These are phyloP conservation scores for Xenentodon cancila DNA, from an alignment of 2,797 vertebrate genomes.

Conservation along the genomic window DNA sequence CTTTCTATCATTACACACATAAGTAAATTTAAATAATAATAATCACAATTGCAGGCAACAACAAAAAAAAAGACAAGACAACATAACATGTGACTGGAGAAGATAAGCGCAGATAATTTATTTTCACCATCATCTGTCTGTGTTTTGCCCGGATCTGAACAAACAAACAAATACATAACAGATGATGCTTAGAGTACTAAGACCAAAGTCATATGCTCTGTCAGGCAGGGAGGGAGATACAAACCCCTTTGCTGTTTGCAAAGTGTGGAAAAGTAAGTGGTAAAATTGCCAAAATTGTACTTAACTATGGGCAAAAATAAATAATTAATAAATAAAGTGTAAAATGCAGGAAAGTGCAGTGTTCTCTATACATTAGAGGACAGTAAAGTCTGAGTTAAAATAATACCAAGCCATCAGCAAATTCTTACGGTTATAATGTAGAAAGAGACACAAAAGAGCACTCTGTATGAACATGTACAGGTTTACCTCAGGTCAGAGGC, in stretches of 20 bases:
- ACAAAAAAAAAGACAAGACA: background rate
- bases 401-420: background rate
- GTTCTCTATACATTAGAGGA: background rate
- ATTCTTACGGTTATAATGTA: background rate
- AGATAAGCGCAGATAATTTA: conserved; percentile 38
- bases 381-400: background rate
- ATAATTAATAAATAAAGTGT: background rate
- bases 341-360: too few relatives aligned
- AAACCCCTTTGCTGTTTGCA: conserved; percentile 23
- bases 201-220: conserved; percentile 56
- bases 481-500: background rate
- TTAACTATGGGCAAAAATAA: conserved; percentile 6
- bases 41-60: background rate
- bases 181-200: conserved; percentile 8
- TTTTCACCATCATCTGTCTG: conserved; percentile 27
- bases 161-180: conserved; percentile 8
- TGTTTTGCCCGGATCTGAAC: conserved; percentile 22
- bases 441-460: background rate
- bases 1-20: too few relatives aligned
- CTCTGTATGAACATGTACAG: background rate
- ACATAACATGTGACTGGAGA: conserved; percentile 53
- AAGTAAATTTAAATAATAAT: too few relatives aligned
- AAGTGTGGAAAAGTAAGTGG: conserved; percentile 7
- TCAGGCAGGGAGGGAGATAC: conserved; percentile 23
- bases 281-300: conserved; percentile 14